Conservation (phyloP, 2,888 invertebrate species). For the Phymatocera aterrima region DNA sequence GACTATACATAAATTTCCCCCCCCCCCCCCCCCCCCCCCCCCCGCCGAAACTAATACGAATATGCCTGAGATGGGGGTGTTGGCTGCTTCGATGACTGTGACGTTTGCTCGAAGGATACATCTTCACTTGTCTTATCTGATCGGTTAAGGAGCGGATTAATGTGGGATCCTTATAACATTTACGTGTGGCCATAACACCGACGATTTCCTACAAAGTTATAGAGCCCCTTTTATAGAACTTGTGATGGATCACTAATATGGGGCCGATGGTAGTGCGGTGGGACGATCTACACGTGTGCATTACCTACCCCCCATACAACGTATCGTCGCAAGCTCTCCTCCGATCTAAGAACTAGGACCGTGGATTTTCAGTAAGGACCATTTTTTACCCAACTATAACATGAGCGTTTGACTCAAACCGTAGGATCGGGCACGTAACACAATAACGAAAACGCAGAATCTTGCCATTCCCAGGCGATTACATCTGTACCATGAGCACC, state of each 20-base stretch:
- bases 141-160: slow-evolving; percentile 23
- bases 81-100: not conserved
- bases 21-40: too few relatives aligned
- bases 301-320: not conserved
- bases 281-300: slow-evolving; percentile 10
- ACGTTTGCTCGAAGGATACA: not conserved
- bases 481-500: slow-evolving; percentile 65
- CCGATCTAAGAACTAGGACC: not conserved
- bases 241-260: slow-evolving; percentile 62
- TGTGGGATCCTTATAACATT: slow-evolving; percentile 21
- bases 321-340: not conserved
- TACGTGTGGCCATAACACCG: not conserved
- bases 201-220: slow-evolving; percentile 48
- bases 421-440: slow-evolving; percentile 20
- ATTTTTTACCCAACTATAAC: slow-evolving; percentile 1
- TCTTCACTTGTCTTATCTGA: slow-evolving; percentile 44
- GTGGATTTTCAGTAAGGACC: not conserved
- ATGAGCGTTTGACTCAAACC: not conserved
- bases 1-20: not conserved
- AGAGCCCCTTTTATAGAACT: slow-evolving; percentile 46
- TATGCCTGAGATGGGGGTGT: not conserved
- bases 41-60: not conserved
- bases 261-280: slow-evolving; percentile 34
- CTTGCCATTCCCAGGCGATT: slow-evolving; percentile 73
- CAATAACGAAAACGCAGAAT: slow-evolving; percentile 42